A percentile compares a stretch with the other conserved stretches of the same genome.
Conservation (phyloP, 2,113 vertebrate genomes). For the Stomatorhinus ivindoensis region DNA sequence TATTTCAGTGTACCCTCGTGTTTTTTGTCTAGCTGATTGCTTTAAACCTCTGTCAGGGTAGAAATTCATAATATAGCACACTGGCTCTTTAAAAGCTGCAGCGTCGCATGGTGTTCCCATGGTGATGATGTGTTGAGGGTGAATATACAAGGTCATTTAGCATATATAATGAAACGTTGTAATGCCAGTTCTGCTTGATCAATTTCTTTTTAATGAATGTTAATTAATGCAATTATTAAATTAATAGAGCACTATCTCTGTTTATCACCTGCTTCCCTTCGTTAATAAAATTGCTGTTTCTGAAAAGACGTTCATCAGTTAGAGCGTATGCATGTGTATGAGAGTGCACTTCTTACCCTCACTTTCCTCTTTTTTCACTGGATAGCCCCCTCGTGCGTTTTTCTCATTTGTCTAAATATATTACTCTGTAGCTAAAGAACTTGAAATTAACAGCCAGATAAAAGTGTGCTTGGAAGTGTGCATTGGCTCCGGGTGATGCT, state of each 20-base stretch:
- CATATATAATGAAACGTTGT: constrained; percentile 63
- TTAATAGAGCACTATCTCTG: constrained; percentile 63
- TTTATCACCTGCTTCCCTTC: constrained; percentile 54
- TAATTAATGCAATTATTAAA: constrained; percentile 71
- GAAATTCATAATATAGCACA: constrained; percentile 13
- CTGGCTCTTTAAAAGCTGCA: constrained; percentile 52
- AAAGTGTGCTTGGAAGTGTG: not conserved
- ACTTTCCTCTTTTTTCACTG: not conserved
- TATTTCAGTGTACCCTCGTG: not conserved
- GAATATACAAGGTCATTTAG: constrained; percentile 64
- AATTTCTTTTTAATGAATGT: constrained; percentile 67
- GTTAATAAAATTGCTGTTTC: constrained; percentile 49
- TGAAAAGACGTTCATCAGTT: not conserved
- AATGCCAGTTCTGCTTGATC: constrained; percentile 63
- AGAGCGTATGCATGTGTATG: not conserved
- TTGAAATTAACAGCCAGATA: not conserved
- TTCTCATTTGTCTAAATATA: not conserved
- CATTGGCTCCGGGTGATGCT: not conserved
- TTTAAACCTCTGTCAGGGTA: constrained; percentile 28
- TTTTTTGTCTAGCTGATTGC: constrained; percentile 16
- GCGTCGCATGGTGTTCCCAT: constrained; percentile 54
- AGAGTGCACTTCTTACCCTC: not conserved
- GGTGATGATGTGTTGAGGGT: constrained; percentile 52
- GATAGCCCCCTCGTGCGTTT: not conserved
- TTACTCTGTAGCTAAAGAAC: not conserved